Evolutionary conservation across 2,888 invertebrate genomes (phyloP), one percentile per base, ranked within the genome.

Genomic region (Dicyrtoma fusca): DNA sequence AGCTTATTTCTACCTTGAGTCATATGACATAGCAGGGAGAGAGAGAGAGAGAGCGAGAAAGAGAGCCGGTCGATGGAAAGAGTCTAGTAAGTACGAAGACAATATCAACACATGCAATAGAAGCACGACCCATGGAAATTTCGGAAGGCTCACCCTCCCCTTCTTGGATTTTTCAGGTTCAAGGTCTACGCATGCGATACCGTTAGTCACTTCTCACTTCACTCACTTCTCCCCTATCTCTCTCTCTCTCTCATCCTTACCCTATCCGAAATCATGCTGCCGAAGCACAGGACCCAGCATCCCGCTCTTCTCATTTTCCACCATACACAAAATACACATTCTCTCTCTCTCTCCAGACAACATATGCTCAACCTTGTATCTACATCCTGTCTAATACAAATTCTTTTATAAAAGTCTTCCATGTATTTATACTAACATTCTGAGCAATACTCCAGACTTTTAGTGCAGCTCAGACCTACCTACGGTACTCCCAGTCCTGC

Each of bases 181-280:
- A 63, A 63, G 63, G 63, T 63, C 63, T 63, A 63, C 63, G 63
- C 63, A 63, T 63, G 63, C 63, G 63, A 63, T 63, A 63, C 63
- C 63, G 63, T 63, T 63, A 57, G 57, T 57, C 57, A 63, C 63
- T 45, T 63, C 63, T 47, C 45, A 47, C 45, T 63, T 47, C 19
- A 45, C 63, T 63, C 63, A 23, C 44, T 8, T 34, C 34, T 34
- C 34, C 34, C 34, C 34, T 34, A 13, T 21, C 55, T 55, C 55
- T 34, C 34, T 34, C 34, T 55, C 63, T 63, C 63, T 45, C 63
- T 63, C 63, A 63, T 63, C 63, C 45, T 63, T 63, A 63, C 63
- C 63, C 63, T 63, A 63, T 63, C 63, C 63, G 23, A 63, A 63
- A 45, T 63, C 63, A 45, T 63, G 21, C 63, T 63, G 21, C 63